A percentile compares a stretch with the other conserved stretches of the same genome.
Evolutionary conservation across 2,113 vertebrate species (phyloP).

Genomic region (Centropus bengalensis): DNA sequence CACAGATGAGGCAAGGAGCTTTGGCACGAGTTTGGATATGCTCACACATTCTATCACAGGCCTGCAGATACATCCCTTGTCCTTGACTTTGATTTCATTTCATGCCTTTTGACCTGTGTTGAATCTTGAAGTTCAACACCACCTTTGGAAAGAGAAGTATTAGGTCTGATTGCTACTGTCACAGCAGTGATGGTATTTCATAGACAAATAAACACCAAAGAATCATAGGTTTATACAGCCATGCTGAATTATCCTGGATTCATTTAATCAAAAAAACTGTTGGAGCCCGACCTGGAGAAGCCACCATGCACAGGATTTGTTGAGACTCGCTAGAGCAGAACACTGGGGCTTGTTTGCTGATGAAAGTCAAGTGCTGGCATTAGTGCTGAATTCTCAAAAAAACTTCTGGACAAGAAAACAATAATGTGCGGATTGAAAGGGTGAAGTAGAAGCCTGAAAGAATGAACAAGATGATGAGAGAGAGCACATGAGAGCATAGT

Average conservation of each 20-base stretch:
- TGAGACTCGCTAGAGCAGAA: neutral
- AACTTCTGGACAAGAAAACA: constrained; percentile 26
- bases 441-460: constrained; percentile 29
- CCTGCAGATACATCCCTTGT: neutral
- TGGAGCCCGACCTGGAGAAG: neutral
- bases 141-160: neutral
- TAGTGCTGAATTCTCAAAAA: constrained; percentile 25
- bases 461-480: neutral
- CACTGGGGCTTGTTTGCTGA: neutral
- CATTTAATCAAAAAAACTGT: neutral
- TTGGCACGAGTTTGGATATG: neutral
- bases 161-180: neutral
- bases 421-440: constrained; percentile 24
- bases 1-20: neutral
- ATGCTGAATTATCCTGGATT: neutral
- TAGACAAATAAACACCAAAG: neutral
- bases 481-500: neutral
- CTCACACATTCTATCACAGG: neutral
- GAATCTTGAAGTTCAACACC: neutral
- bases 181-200: neutral
- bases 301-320: neutral
- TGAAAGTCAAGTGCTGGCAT: neutral
- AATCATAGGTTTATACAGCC: neutral
- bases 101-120: neutral
- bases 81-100: neutral